phyloP scores from a whole-genome alignment of 2,113 vertebrate species.

The Theristicus caerulescens region DNA sequence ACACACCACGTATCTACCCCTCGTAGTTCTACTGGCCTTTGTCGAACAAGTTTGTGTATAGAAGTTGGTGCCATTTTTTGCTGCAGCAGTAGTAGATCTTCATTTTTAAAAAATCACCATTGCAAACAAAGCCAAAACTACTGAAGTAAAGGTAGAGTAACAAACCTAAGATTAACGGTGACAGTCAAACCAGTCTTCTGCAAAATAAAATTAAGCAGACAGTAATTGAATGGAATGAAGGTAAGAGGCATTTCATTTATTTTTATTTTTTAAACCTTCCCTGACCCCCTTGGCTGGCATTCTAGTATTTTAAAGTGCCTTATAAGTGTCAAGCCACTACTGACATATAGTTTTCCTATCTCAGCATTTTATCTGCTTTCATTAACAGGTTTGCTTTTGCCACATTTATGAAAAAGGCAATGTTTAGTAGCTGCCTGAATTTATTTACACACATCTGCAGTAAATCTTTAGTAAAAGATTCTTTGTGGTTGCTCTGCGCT shows the following conservation, averaged over 20 bases:
- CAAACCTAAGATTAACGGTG: background rate
- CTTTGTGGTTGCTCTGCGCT: background rate
- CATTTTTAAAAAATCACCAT: background rate
- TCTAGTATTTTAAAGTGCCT: background rate
- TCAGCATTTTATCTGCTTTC: background rate
- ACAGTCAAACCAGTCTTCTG: background rate
- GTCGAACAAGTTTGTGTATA: accelerated
- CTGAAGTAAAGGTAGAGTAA: background rate
- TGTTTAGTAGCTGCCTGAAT: background rate
- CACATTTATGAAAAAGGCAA: background rate
- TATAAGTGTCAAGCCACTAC: background rate
- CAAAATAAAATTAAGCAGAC: background rate
- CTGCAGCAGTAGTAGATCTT: background rate
- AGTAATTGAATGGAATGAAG: background rate
- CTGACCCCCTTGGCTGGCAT: background rate
- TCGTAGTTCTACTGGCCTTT: background rate
- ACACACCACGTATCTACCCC: accelerated
- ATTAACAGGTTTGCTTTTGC: background rate
- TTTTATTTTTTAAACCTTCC: background rate
- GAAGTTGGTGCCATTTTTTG: too few relatives aligned
- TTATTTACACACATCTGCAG: background rate
- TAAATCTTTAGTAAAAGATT: background rate
- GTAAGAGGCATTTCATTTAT: background rate
- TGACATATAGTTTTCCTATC: background rate
- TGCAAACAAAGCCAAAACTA: background rate